Evolutionary conservation across 2,113 vertebrate species (phyloP), one percentile per base, ranked within the genome.

Genomic region (Chloropsis cyanopogon): DNA sequence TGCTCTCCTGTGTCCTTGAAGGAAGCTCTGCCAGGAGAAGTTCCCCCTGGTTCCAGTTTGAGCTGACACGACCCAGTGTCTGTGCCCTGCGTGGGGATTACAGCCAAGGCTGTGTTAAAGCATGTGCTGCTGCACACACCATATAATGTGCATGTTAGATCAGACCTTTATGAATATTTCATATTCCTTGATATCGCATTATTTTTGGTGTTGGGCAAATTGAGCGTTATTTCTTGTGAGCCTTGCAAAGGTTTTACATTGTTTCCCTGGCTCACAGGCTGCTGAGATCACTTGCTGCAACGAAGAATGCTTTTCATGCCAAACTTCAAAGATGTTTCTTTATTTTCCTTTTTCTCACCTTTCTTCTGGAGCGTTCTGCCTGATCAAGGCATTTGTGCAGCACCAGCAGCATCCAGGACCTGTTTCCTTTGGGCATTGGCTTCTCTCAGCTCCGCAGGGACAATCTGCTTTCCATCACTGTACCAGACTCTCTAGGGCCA

Each of bases 121-220:
- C 75, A 9, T 68, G 42, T 65, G 92, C n/a, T 96, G 57, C 94
- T 87, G 80, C 88, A 85, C 90, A 82, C 86, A 79, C 77, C 88
- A 61, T 91, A 49, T 10, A 95, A 81, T 70, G 96, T 96, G 94
- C 81, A 33, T 90, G 93, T 93, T 91, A 92, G 92, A 85, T 83
- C 97, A 96, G 95, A 59, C 90, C 63, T 96, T 96, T 76, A 77
- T 97, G 93, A 96, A 97, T 97, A 96, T 96, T 97, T 96, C 94
- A 91, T 96, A 26, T 57, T 91, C 92, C 90, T 94, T 89, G 86
- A 80, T 93, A 92, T 22, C 80, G 31, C 93, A n/a, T 97, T 92
- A 72, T 90, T 97, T 95, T 96, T 95, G 91, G 94, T 97, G 94
- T 93, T 97, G 94, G 88, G 96, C 68, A 92, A 94, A 96, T 92